These are phyloP conservation scores for Tragelaphus buxtoni DNA, from an alignment of 2,113 vertebrate species.

Conservation along the genomic window DNA sequence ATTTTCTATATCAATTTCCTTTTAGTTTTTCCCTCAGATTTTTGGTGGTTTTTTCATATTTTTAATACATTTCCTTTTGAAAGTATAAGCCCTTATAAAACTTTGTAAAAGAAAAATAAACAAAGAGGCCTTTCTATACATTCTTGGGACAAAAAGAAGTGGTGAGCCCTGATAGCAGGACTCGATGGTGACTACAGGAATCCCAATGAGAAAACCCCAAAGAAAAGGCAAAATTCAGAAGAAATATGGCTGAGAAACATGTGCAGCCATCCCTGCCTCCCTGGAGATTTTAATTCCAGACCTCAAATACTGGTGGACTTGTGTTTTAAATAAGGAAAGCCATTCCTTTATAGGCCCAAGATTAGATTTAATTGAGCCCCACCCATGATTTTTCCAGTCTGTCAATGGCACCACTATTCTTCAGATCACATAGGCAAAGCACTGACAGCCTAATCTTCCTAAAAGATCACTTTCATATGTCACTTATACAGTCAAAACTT, in stretches of 20 bases:
- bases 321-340: conserved; percentile 57
- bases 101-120: conserved; percentile 5
- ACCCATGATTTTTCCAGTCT: conserved; percentile 38
- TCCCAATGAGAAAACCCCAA: conserved; percentile 23
- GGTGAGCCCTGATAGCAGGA: neutral
- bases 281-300: conserved; percentile 40
- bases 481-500: conserved; percentile 4
- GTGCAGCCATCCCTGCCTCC: neutral
- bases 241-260: conserved; percentile 34
- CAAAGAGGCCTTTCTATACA: neutral
- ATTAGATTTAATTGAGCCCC: conserved; percentile 40
- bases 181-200: neutral
- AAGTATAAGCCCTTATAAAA: neutral
- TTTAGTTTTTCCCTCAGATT: neutral
- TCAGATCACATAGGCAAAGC: conserved; percentile 35
- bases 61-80: conserved; percentile 16
- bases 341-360: conserved; percentile 20
- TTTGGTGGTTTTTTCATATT: neutral
- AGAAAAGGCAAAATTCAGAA: conserved; percentile 10
- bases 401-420: conserved; percentile 34
- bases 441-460: conserved; percentile 9
- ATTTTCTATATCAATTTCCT: neutral
- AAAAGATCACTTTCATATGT: conserved; percentile 49
- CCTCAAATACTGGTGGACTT: conserved; percentile 39
- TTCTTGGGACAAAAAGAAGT: neutral